Evolutionary conservation across 2,113 vertebrate species (phyloP).

Genomic region (Cephalopholis sonnerati): DNA sequence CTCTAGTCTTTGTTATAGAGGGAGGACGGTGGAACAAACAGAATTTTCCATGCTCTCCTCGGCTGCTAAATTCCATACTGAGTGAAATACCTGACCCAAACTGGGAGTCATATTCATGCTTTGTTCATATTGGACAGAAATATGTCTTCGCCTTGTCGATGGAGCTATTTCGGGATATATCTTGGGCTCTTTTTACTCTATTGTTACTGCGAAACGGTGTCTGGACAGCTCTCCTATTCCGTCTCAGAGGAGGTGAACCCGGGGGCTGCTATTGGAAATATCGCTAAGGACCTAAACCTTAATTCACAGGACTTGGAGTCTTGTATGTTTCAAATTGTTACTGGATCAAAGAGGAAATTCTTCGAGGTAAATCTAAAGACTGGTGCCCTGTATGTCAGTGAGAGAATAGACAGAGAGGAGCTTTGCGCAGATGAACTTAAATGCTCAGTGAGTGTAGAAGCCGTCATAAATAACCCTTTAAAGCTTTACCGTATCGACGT

Average conservation of each 20-base stretch:
- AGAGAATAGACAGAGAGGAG: conserved; percentile 80
- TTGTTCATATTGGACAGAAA: conserved; percentile 7
- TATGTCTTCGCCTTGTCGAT: conserved; percentile 51
- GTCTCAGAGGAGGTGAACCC: conserved; percentile 79
- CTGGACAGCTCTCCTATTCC: conserved; percentile 79
- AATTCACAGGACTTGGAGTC: conserved; percentile 71
- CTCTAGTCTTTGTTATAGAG: conserved; percentile 76
- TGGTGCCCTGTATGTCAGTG: conserved; percentile 76
- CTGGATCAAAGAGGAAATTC: conserved; percentile 73
- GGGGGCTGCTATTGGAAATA: conserved; percentile 78
- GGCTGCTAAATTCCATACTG: not conserved
- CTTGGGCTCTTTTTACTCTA: conserved; percentile 56
- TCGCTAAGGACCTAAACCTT: conserved; percentile 79
- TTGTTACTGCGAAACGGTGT: conserved; percentile 53
- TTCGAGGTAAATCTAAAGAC: conserved; percentile 81
- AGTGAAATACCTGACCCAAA: not conserved
- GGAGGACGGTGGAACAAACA: conserved; percentile 30
- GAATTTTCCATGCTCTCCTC: not conserved
- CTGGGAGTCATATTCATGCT: not conserved
- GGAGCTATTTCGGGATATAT: conserved; percentile 53
- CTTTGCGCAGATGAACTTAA: conserved; percentile 75
- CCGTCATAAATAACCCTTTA: conserved; percentile 83
- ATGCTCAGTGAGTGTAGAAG: conserved; percentile 81
- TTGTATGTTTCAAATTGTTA: conserved; percentile 77
- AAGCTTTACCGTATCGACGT: conserved; percentile 86